phyloP scores from a whole-genome alignment of 1,140 invertebrate species.

The Aplysia californica region DNA sequence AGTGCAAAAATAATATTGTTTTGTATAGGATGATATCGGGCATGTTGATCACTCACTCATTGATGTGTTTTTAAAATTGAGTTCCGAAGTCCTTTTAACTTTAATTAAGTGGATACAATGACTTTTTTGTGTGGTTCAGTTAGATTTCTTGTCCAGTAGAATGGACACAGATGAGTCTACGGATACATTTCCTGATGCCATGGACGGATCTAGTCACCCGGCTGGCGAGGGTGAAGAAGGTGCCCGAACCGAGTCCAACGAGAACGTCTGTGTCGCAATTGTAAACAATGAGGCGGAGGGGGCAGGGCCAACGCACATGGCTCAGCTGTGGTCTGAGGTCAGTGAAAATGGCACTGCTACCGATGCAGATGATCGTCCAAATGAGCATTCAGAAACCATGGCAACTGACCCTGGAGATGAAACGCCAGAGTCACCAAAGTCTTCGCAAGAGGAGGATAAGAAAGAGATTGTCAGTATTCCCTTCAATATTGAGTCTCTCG shows the following conservation, averaged over 20 bases:
- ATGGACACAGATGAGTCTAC: neutral
- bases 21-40: neutral
- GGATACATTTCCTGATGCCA: neutral
- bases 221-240: neutral
- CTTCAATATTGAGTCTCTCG: slow-evolving; percentile 35
- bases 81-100: neutral
- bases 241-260: too few relatives aligned
- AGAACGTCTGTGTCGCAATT: neutral
- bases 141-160: neutral
- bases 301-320: neutral
- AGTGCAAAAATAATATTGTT: neutral
- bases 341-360: neutral
- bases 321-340: neutral
- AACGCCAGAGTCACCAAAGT: neutral
- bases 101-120: neutral
- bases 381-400: neutral
- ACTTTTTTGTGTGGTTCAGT: neutral
- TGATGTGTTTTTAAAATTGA: neutral
- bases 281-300: neutral
- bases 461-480: neutral
- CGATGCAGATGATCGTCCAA: neutral
- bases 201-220: neutral
- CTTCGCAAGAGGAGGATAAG: neutral
- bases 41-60: neutral
- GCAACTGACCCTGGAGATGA: neutral